Evolutionary conservation across 92 coral and sea anemone genomes (phyloP), one percentile per base, ranked within the genome.

Genomic region (Palythoa heliodiscus): DNA sequence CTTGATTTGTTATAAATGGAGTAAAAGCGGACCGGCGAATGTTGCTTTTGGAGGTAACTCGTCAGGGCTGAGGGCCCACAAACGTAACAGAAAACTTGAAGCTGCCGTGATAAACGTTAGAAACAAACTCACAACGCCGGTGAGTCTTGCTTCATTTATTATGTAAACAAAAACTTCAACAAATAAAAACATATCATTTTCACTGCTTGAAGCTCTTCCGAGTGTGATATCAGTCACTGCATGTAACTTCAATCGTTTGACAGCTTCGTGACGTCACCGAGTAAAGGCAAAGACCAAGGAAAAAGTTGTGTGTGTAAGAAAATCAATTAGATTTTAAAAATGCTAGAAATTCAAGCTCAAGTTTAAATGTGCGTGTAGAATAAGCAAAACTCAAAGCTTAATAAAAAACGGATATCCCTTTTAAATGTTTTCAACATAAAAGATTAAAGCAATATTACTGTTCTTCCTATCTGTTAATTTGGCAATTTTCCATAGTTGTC

Each of bases 121-220:
- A n/a, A 63, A 63, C 24, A 43, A 43, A 43, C 50, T 43, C 50
- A 43, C 23, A 63, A 63, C 25, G 25, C 25, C 69, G 69, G 69
- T 1, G 69, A 17, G 69, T 63, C 69, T 1, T 63, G 69, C 24
- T 23, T n/a, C 24, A 63, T 23, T 63, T 19, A n/a, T 23, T 19
- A n/a, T 63, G 69, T 63, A 63, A 63, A 63, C 69, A 63, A 63
- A 63, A 63, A 63, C 69, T 63, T n/a, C 22, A 23, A n/a, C 35
- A 19, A 63, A 63, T 63, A 22, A 7, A 63, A 63, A 63, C 69
- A 63, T 19, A 63, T 63, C 23, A 63, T 5, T 63, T 60, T n/a
- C 69, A n/a, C 69, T 17, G 69, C 35, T 22, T 63, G 69, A 63
- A 63, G 3, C 69, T 19, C 69, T 19, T 63, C 69, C 69, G 69